Evolutionary conservation across 2,888 invertebrate genomes (phyloP), one percentile per base, ranked within the genome.

Genomic region (Tinea trinotella): DNA sequence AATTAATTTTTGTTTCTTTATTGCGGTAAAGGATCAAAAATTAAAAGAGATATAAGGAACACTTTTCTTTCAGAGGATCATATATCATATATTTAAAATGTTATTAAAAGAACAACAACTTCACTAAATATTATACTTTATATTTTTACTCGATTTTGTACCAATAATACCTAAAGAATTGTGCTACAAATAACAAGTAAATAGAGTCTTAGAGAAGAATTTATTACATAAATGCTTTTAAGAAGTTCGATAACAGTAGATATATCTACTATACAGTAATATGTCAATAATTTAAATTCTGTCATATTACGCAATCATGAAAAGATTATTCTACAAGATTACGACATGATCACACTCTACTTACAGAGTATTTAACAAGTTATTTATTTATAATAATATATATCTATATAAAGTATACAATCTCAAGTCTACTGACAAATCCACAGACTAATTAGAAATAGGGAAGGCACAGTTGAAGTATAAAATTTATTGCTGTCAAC

Each of bases 391-490:
- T 62, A 68, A 64, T 68, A 63, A 65, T 68, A 70, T 70, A 62
- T 62, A 64, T 72, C 65, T 71, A 72, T 65, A 62, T 60, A 80
- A 69, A 72, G 72, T 81, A 79, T 78, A 84, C 74, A 74, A 70
- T 70, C 71, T 71, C 68, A 69, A 76, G 66, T 71, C 76, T 76
- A 79, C 70, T 62, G 68, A 76, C 73, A 71, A 74, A 69, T 73
- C 69, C 79, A 76, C 77, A 76, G 76, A 79, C 79, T 83, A 82
- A 77, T 84, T 83, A 84, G 85, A 85, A 80, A 84, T 83, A 84
- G 84, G 80, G 83, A 85, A 85, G 85, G 85, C 85, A 85, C 85
- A 84, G 84, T 85, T 66, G 84, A 85, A 84, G 83, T 84, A 83
- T 84, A 77, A 82, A 84, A 84, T 77, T 83, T 85, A 85, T 85